Base-by-base conservation (phyloP, 2,797 vertebrate species). In the Apogon talboti region DNA sequence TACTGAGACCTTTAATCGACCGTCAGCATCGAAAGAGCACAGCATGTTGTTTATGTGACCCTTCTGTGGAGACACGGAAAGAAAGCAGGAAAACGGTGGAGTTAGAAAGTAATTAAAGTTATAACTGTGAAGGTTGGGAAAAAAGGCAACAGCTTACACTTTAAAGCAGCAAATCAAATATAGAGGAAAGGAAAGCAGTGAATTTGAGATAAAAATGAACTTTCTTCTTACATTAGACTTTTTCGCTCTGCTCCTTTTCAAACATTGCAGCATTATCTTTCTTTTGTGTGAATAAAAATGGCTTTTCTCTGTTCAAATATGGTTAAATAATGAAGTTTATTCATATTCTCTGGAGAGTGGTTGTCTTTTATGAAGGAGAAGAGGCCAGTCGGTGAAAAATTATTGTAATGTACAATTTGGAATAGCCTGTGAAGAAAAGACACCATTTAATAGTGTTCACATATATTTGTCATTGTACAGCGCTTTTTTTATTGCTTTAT, bases 1-100 rank as follows among this genome's bases (percentile, higher is more conserved):
- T 74, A 83, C 82, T 72, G 67, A 81, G 83, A 89, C 88, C 89
- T 92, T 90, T 44, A 85, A 72, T 89, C 76, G 85, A 78, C 85
- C 86, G 2, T 81, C 84, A 7, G 82, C 81, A 2, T 89, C 82
- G 73, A 85, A 74, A 84, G 88, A 85, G 75, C 76, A 71, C 69
- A 90, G 87, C 84, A 71, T 79, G 89, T 78, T 84, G 70, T 58
- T 85, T 41, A 89, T 56, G 64, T 87, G 86, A 83, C 87, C 69
- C 84, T 83, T 90, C 87, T 91, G 89, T 87, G 76, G 43, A 90
- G 79, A 81, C 58, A 79, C 15, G 57, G 41, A 71, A 3, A 76
- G 42, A 70, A 47, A 78, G 59, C 14, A 44, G 64, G 19, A 11
- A 61, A 61, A 65, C 1, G 19, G 24, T 12, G 42, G 9, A 3